Evolutionary conservation across 2,888 invertebrate species (phyloP), one percentile per base, ranked within the genome.

Genomic region (Dexiosoma caninum): DNA sequence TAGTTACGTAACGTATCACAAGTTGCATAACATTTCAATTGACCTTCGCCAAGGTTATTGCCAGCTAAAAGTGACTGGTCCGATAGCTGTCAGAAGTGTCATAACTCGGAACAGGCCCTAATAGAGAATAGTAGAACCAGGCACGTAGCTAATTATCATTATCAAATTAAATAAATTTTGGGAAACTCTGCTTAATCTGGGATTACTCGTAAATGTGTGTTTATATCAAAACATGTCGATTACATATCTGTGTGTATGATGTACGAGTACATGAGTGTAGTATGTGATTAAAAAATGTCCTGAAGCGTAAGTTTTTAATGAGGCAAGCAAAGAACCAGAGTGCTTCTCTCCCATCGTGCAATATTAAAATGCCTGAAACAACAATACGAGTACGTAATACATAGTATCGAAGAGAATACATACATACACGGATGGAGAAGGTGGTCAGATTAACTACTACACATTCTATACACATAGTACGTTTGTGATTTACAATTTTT

Each of bases 231-330:
- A 49, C 19, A 64, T 46, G n/a, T 6, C 8, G 46, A 32, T 49
- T 46, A 30, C 10, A 6, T 30, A 42, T 10, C 27, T 51, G 9
- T 8, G 23, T 21, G 9, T 40, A 23, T 23, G 37, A 23, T 60
- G 37, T 21, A 14, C 19, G 42, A 27, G 46, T 16, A n/a, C n/a
- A 16, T 60, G 57, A 8, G 14, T 32, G 8, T 27, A 12, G 27
- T n/a, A 21, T 27, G 30, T 51, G 53, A 21, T 42, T 27, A 35
- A 14, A 7, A 64, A 70, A 44, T 44, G 64, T 44, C 37, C 64
- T 70, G 51, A 79, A 55, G 74, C 79, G 69, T 70, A 64, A 75
- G 69, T 66, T 70, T 75, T 79, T 79, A 79, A 79, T 79, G 69
- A 79, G 74, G 74, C 64, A 70, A 75, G 35, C 57, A 70, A 64